Conservation (phyloP, 1,140 invertebrate genomes). For the Mesaphorura yosii region DNA sequence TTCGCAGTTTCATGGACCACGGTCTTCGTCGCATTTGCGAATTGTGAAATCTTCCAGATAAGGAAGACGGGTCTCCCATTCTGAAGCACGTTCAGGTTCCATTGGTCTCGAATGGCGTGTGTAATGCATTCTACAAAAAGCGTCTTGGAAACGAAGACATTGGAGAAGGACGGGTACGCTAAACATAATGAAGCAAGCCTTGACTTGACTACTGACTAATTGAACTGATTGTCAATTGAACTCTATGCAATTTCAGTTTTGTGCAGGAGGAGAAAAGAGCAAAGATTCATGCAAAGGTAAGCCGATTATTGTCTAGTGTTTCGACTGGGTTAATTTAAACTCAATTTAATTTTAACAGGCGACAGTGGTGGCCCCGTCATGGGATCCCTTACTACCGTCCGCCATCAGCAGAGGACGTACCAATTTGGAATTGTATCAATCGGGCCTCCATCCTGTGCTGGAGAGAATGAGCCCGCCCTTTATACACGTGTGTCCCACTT, state of each 20-base stretch:
- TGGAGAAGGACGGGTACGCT: constrained; percentile 19
- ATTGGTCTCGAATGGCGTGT: constrained; percentile 4
- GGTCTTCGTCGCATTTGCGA: too few relatives aligned
- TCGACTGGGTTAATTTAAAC: background rate
- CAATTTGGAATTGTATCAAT: constrained; percentile 18
- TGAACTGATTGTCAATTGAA: too few relatives aligned
- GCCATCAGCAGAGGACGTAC: too few relatives aligned
- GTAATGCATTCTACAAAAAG: constrained; percentile 19
- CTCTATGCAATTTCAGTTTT: constrained; percentile 21
- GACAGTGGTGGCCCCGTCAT: constrained; percentile 15
- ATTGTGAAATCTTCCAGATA: too few relatives aligned
- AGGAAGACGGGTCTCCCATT: constrained; percentile 4
- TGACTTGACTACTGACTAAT: too few relatives aligned
- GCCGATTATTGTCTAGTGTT: background rate
- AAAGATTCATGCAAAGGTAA: constrained; percentile 17
- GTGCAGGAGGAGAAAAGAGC: constrained; percentile 19
- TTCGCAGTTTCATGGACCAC: too few relatives aligned
- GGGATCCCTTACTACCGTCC: background rate
- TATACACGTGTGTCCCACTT: constrained; percentile 22
- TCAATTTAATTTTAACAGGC: background rate
- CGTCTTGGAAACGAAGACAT: constrained; percentile 1
- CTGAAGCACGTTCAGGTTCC: constrained; percentile 18
- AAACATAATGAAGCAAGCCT: too few relatives aligned
- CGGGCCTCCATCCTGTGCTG: constrained; percentile 16
- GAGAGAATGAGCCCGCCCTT: constrained; percentile 16